These are phyloP conservation scores for Hepsetus odoe DNA, from an alignment of 2,113 vertebrate genomes.

Conservation along the genomic window DNA sequence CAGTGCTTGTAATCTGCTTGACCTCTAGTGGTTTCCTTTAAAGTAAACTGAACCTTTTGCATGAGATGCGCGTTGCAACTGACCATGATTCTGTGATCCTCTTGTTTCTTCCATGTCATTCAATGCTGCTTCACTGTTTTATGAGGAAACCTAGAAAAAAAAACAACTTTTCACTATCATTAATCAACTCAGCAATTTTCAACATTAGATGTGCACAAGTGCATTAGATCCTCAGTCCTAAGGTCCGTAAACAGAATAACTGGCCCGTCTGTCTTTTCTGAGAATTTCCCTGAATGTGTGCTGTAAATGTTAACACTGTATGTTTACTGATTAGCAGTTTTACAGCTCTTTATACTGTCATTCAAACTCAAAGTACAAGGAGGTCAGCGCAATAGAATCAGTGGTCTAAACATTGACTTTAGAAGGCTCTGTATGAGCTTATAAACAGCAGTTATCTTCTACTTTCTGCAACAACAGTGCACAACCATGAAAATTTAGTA, in stretches of 20 bases:
- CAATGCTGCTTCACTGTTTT: neutral
- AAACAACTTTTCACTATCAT: too few relatives aligned
- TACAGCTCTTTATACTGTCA: slow-evolving; percentile 30
- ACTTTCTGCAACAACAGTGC: too few relatives aligned
- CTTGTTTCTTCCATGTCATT: slow-evolving; percentile 15
- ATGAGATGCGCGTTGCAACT: neutral
- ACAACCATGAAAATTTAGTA: too few relatives aligned
- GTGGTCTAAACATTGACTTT: too few relatives aligned
- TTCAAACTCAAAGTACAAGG: slow-evolving; percentile 21
- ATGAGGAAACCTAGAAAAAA: too few relatives aligned
- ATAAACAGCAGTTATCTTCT: too few relatives aligned
- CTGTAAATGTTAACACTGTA: neutral
- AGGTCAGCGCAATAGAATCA: neutral
- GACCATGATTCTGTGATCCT: slow-evolving; percentile 22
- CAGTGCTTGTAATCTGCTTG: too few relatives aligned
- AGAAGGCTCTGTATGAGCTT: too few relatives aligned
- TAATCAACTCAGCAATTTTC: too few relatives aligned
- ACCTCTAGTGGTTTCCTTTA: too few relatives aligned
- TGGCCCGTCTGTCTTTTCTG: neutral
- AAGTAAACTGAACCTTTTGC: too few relatives aligned
- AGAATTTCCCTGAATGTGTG: neutral
- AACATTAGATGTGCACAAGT: too few relatives aligned
- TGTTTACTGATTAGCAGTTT: slow-evolving; percentile 11
- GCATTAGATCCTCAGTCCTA: neutral
- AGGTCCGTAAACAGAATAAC: neutral